phyloP scores from a whole-genome alignment of 2,113 vertebrate genomes.

The Meriones unguiculatus region DNA sequence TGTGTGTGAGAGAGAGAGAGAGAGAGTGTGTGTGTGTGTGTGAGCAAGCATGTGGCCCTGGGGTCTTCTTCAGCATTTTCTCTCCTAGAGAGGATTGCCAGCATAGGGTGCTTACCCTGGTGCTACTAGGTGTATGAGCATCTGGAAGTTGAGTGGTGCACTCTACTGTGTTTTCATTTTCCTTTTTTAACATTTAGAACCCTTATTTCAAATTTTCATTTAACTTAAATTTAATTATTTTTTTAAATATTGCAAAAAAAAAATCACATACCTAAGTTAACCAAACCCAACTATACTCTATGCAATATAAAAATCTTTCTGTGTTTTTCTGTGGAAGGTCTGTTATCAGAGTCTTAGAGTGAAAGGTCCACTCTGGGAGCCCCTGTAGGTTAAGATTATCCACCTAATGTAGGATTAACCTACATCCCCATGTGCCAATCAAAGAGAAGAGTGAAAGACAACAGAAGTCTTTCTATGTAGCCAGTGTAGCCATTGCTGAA shows the following conservation, averaged over 20 bases:
- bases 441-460: neutral
- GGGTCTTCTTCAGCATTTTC: slow-evolving; percentile 4
- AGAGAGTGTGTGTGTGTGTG: neutral
- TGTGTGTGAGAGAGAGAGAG: neutral
- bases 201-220: neutral
- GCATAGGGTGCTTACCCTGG: neutral
- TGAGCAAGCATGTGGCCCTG: neutral
- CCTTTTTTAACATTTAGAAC: neutral
- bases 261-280: neutral
- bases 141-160: neutral
- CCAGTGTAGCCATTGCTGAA: neutral
- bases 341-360: neutral
- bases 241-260: neutral
- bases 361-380: neutral
- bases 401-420: too few species aligned
- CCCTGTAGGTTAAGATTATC: too few species aligned
- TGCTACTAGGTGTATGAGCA: neutral
- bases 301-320: neutral
- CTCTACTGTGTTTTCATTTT: slow-evolving; percentile 14
- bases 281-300: neutral
- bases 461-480: too few species aligned
- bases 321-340: neutral
- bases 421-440: neutral
- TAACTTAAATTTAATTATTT: neutral
- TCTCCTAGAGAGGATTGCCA: neutral